Evolutionary conservation across 2,113 vertebrate genomes (phyloP).

Genomic region (Pseudopodoces humilis): DNA sequence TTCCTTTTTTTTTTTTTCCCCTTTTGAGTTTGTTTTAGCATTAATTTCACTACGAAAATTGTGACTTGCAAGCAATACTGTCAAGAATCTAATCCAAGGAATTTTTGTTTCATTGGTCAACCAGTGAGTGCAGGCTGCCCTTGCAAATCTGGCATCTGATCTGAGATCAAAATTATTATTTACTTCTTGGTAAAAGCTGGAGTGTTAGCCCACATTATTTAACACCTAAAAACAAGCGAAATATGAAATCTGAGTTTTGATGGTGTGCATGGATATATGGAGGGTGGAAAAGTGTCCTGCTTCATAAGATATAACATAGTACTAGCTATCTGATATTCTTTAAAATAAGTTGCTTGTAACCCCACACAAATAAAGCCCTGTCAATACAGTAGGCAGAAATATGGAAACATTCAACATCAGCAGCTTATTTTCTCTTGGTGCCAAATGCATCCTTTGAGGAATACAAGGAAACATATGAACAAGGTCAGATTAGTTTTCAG

Average conservation of each 20-base stretch:
- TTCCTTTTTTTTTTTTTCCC: background rate
- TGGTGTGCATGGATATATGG: background rate
- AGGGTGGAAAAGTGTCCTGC: background rate
- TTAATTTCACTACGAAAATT: background rate
- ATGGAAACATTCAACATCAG: background rate
- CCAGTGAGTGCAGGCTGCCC: background rate
- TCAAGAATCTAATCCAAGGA: background rate
- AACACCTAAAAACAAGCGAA: background rate
- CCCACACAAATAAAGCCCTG: accelerated
- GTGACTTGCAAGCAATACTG: background rate
- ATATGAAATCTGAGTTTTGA: background rate
- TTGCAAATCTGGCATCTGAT: background rate
- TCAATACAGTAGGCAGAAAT: background rate
- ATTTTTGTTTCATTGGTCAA: background rate
- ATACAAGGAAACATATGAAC: background rate
- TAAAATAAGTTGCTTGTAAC: background rate
- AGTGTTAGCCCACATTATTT: background rate
- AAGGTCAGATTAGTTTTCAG: background rate
- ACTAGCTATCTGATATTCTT: background rate
- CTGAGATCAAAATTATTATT: constrained; percentile 1
- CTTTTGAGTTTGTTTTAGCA: background rate
- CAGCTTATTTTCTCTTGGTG: background rate
- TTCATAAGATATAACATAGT: background rate
- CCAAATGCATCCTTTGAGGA: background rate
- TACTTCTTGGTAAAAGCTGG: constrained; percentile 5